Conservation (phyloP, 2,888 invertebrate genomes). For the Gibbula magus region DNA sequence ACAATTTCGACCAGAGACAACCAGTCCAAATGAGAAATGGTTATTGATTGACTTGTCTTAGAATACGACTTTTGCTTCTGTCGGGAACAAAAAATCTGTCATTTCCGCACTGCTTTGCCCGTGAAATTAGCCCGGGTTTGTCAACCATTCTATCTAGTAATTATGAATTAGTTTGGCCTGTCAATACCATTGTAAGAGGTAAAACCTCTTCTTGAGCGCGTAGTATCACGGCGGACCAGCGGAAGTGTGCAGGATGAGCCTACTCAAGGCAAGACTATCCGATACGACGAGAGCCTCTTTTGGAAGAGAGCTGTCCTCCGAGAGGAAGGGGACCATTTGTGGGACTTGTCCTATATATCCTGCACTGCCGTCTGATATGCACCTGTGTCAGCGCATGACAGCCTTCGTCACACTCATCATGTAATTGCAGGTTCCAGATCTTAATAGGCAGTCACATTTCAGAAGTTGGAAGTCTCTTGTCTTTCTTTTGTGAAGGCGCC, state of each 20-base stretch:
- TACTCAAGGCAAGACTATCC: background rate
- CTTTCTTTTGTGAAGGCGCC: background rate
- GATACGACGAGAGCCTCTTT: background rate
- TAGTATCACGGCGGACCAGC: background rate
- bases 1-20: too few species aligned
- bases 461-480: background rate
- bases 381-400: background rate
- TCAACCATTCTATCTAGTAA: slow-evolving; percentile 3
- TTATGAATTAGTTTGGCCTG: slow-evolving; percentile 11
- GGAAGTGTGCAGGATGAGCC: background rate
- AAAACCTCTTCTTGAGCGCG: background rate
- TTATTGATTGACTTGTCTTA: background rate
- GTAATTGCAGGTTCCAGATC: background rate
- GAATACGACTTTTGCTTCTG: background rate
- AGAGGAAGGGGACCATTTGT: background rate
- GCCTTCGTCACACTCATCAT: background rate
- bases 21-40: background rate
- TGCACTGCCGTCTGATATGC: background rate
- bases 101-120: background rate
- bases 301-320: background rate
- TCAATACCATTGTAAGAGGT: slow-evolving; percentile 4
- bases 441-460: background rate
- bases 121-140: slow-evolving; percentile 2
- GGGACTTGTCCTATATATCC: background rate
- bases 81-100: background rate